Percentiles rank a stretch among this genome's conserved stretches.
Conservation (phyloP, 2,888 invertebrate species). For the Pseudolycoriella hygida region DNA sequence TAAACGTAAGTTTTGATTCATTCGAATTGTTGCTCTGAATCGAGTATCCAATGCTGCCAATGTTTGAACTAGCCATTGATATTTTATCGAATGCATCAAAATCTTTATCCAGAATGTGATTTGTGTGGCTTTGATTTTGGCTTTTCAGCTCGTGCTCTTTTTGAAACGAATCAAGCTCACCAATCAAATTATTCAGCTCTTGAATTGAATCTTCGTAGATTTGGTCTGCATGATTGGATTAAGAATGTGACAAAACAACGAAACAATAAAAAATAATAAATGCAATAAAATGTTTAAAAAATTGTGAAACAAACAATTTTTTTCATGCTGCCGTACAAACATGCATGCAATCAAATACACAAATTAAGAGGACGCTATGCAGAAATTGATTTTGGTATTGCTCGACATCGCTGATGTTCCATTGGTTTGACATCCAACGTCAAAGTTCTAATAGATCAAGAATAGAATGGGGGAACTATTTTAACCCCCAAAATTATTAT, state of each 20-base stretch:
- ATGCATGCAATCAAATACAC: neutral
- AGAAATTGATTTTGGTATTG: neutral
- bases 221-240: constrained; percentile 20
- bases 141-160: constrained; percentile 26
- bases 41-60: constrained; percentile 13
- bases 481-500: too few species aligned
- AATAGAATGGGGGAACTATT: too few species aligned
- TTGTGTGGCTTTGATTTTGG: constrained; percentile 4
- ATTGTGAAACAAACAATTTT: neutral
- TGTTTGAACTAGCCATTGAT: constrained; percentile 15
- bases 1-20: constrained; percentile 16
- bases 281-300: neutral
- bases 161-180: constrained; percentile 31
- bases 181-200: constrained; percentile 31
- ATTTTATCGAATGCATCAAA: constrained; percentile 14
- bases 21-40: constrained; percentile 13
- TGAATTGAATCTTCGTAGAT: constrained; percentile 31
- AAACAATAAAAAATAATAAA: constrained; percentile 5
- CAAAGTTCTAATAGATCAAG: too few species aligned
- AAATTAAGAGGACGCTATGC: neutral
- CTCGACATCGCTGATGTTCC: too few species aligned
- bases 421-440: too few species aligned
- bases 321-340: neutral
- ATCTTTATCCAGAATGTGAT: constrained; percentile 9
- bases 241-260: constrained; percentile 5